Base-by-base conservation (phyloP, 1,140 invertebrate species). In the Bombus cullumanus region DNA sequence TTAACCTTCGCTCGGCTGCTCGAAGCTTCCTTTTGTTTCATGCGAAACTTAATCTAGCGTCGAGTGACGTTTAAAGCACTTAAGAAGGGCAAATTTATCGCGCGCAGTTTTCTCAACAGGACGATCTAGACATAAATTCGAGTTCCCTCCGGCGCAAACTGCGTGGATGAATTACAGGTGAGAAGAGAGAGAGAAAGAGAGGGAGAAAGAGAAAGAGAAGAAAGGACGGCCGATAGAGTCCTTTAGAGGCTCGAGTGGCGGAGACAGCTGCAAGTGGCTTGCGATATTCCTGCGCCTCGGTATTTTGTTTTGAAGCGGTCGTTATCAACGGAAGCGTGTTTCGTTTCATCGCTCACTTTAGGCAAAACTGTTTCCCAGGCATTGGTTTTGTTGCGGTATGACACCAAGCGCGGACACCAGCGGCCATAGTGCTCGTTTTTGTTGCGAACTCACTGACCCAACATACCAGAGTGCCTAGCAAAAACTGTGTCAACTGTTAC, bases 301-400 rank as follows among this genome's bases (percentile, higher is more conserved):
- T 72, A 83, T 75, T 89, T 89, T 82, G 74, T 81, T 89, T 81
- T 12, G 22, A 53, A 34, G n/a, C 43, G 76, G 25, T 62, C 83
- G 83, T 88, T 88, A 88, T 89, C 86, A 82, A 31, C 69, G 64
- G 37, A 77, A 81, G 28, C 41, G 57, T 59, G 73, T 81, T 72
- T 69, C 62, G 87, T 86, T 88, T 86, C 87, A 83, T 89, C 78
- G 80, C 18, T 62, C 73, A 57, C 69, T 87, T 59, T 47, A n/a
- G 22, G 75, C 66, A 66, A 62, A 47, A 84, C 47, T 72, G 82
- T 79, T 78, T 80, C 53, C 66, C 57, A 47, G 57, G 43, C 69
- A 47, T 73, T 41, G 69, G 77, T 85, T 85, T 85, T 81, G 83
- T 66, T 34, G 83, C 34, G 57, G 83, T 43, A 41, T 62, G 69